Evolutionary conservation across 2,888 invertebrate genomes (phyloP).

Genomic region (Drosophila diplacantha): DNA sequence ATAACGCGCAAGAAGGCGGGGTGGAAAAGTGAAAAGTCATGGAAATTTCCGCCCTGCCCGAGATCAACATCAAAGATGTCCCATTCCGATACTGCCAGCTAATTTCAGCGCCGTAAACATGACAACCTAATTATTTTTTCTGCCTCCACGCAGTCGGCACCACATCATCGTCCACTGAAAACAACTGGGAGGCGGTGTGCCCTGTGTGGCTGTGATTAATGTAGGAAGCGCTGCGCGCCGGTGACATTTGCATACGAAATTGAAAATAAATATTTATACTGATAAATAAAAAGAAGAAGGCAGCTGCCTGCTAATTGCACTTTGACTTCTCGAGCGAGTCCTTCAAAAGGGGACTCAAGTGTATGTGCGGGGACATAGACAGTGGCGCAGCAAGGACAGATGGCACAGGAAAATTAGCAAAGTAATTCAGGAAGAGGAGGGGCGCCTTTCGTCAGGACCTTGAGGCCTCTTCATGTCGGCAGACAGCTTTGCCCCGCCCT

Average conservation of each 20-base stretch:
- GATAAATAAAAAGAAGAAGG: constrained; percentile 47
- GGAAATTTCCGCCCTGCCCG: constrained; percentile 22
- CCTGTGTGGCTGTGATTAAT: constrained; percentile 39
- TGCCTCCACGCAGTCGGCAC: constrained; percentile 44
- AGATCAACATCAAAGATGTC: constrained; percentile 67
- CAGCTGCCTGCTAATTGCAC: constrained; percentile 61
- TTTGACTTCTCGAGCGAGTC: constrained; percentile 63
- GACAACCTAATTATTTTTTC: constrained; percentile 72
- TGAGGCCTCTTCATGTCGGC: constrained; percentile 39
- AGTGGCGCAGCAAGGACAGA: constrained; percentile 17
- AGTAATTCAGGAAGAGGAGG: constrained; percentile 53
- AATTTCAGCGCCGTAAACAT: constrained; percentile 71
- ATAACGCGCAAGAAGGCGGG: constrained; percentile 36
- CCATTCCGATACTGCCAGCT: constrained; percentile 66
- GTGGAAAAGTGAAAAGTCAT: constrained; percentile 34
- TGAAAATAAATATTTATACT: constrained; percentile 70
- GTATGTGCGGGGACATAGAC: background rate
- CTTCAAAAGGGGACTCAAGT: background rate
- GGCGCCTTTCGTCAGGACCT: constrained; percentile 29
- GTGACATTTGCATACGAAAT: constrained; percentile 72
- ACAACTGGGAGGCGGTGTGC: background rate
- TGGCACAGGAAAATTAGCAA: constrained; percentile 51
- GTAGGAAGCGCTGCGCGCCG: constrained; percentile 4
- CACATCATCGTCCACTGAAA: constrained; percentile 11
- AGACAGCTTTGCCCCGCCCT: constrained; percentile 24